phyloP scores from a whole-genome alignment of 2,888 invertebrate species.

The Drosophila leonis region DNA sequence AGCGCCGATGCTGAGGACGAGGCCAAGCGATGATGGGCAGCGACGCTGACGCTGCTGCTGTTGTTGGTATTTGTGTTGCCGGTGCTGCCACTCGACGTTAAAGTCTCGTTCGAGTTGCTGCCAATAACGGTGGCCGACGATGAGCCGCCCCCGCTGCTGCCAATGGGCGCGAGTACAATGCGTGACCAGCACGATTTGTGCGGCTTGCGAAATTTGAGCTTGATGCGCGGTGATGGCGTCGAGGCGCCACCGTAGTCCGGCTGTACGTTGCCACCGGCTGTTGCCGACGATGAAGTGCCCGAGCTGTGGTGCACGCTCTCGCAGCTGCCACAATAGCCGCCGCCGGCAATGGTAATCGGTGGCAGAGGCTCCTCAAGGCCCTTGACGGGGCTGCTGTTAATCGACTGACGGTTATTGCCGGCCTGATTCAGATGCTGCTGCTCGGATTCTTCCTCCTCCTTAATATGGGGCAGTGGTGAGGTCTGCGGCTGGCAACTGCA shows the following conservation, averaged over 20 bases:
- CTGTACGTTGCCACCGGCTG: conserved; percentile 34
- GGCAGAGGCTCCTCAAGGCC: conserved; percentile 43
- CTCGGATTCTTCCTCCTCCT: conserved; percentile 91
- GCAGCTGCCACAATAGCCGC: conserved; percentile 80
- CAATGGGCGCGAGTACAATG: conserved; percentile 81
- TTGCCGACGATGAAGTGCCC: conserved; percentile 69
- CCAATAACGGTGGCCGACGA: conserved; percentile 74
- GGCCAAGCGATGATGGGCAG: conserved; percentile 73
- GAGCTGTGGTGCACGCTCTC: conserved; percentile 81
- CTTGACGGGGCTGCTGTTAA: conserved; percentile 26
- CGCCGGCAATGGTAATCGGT: conserved; percentile 53
- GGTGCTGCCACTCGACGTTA: conserved; percentile 81
- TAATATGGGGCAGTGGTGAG: conserved; percentile 92
- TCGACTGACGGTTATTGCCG: conserved; percentile 25
- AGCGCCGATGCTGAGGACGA: conserved; percentile 81
- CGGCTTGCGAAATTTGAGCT: conserved; percentile 84
- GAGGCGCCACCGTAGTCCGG: conserved; percentile 65
- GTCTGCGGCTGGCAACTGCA: conserved; percentile 88
- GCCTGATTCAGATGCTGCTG: conserved; percentile 76
- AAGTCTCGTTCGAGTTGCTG: conserved; percentile 83
- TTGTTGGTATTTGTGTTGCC: conserved; percentile 77
- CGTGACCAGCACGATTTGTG: conserved; percentile 85
- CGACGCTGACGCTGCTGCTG: conserved; percentile 78
- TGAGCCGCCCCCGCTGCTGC: conserved; percentile 57
- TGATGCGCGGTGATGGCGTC: conserved; percentile 85